Conservation (phyloP, 2,797 vertebrate species). For the Gephyroberyx darwinii region DNA sequence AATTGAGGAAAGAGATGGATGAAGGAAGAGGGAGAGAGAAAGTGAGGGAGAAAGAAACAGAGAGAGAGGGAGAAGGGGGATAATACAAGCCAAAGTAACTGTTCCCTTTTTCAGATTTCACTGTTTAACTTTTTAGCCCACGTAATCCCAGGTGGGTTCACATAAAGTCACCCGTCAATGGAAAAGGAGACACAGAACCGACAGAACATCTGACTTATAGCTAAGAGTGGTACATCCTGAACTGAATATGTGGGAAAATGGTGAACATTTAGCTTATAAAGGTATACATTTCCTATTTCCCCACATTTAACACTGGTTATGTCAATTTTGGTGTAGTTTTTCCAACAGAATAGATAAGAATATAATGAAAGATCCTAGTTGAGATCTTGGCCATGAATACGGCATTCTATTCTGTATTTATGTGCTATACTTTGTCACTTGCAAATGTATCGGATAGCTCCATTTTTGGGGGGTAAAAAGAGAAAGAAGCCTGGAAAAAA, state of each 20-base stretch:
- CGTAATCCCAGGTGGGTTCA: neutral
- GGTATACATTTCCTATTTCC: neutral
- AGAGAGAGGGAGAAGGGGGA: neutral
- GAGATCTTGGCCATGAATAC: neutral
- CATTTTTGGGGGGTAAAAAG: neutral
- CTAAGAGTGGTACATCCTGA: neutral
- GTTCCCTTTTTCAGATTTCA: slow-evolving; percentile 6
- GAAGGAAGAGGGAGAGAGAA: neutral
- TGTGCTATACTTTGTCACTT: neutral
- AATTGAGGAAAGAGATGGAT: neutral
- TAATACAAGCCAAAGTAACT: neutral
- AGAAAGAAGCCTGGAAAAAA: neutral
- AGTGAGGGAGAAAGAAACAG: neutral
- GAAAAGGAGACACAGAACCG: neutral
- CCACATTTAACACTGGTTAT: too few relatives aligned
- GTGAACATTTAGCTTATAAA: neutral
- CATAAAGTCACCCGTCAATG: slow-evolving; percentile 16
- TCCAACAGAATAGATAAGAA: neutral
- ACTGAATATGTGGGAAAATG: slow-evolving; percentile 5
- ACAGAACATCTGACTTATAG: slow-evolving; percentile 1
- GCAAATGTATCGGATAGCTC: slow-evolving; percentile 11
- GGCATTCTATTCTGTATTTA: too few relatives aligned
- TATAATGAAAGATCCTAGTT: neutral
- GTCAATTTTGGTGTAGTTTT: too few relatives aligned
- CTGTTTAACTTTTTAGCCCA: slow-evolving; percentile 14